These are phyloP conservation scores for Sympetrum striolatum DNA, from an alignment of 2,888 invertebrate genomes.

Conservation along the genomic window DNA sequence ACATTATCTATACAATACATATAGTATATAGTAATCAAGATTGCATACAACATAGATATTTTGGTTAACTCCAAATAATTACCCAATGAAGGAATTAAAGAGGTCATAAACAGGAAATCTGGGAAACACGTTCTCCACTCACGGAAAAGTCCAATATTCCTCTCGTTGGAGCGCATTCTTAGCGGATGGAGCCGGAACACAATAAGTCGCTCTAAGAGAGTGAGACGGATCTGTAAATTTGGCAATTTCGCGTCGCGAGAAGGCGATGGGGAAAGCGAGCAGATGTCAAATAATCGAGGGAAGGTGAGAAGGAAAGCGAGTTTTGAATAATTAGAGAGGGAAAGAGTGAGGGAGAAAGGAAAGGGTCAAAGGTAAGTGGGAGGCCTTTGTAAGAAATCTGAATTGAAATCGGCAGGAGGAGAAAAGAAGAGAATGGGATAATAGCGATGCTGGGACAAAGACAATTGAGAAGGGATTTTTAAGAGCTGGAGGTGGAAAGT, in stretches of 20 bases:
- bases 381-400: constrained; percentile 48
- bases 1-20: too few species aligned
- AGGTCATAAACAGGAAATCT: too few species aligned
- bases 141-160: too few species aligned
- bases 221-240: background rate
- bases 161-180: too few species aligned
- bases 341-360: constrained; percentile 55
- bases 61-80: too few species aligned
- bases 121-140: too few species aligned
- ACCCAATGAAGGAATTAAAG: too few species aligned
- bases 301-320: constrained; percentile 57
- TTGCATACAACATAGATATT: too few species aligned
- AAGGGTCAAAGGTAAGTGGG: constrained; percentile 54
- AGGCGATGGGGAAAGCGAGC: constrained; percentile 49
- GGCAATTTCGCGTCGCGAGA: background rate
- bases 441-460: background rate
- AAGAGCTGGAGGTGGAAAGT: background rate
- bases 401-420: background rate
- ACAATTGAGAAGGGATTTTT: background rate
- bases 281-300: constrained; percentile 49
- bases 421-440: background rate
- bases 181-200: too few species aligned
- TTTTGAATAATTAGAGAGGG: constrained; percentile 58
- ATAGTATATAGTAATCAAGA: too few species aligned
- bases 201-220: background rate